Conservation (phyloP, 2,797 vertebrate genomes). For the Acanthurus leucopareius region DNA sequence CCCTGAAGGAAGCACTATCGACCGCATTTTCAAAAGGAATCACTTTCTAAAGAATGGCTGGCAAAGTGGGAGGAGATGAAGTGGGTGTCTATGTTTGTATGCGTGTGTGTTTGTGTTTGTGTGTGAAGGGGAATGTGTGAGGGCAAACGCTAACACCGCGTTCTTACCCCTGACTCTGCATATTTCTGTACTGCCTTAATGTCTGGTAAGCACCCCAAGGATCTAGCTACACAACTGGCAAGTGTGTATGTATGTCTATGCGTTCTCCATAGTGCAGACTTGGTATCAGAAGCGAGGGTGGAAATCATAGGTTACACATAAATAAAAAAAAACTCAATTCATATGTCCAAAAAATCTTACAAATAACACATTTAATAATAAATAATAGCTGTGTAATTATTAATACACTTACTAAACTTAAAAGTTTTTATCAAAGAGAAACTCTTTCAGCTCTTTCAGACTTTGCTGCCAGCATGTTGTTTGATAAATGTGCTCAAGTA, state of each 20-base stretch:
- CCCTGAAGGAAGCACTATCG: constrained; percentile 30
- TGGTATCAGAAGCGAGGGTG: no score
- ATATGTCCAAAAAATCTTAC: background rate
- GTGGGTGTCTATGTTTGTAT: constrained; percentile 5
- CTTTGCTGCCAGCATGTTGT: no score
- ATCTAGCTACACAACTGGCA: constrained; percentile 1
- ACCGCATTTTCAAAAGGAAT: constrained; percentile 40
- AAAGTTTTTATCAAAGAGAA: no score
- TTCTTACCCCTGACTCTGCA: constrained; percentile 43
- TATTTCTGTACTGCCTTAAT: constrained; percentile 22
- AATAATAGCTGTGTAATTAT: no score
- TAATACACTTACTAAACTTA: no score
- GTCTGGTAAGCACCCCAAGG: background rate
- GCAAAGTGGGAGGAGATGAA: constrained; percentile 1
- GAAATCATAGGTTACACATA: background rate
- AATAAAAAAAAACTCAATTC: background rate
- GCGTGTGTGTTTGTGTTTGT: constrained; percentile 5
- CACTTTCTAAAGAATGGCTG: constrained; percentile 26
- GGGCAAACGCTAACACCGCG: constrained; percentile 1
- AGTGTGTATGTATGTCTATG: background rate
- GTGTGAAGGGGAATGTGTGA: no score
- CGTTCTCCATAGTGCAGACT: background rate
- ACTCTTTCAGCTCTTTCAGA: background rate
- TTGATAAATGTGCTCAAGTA: background rate
- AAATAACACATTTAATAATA: no score